Base-by-base conservation (phyloP, 2,888 invertebrate species). In the Lepas anatifera region DNA sequence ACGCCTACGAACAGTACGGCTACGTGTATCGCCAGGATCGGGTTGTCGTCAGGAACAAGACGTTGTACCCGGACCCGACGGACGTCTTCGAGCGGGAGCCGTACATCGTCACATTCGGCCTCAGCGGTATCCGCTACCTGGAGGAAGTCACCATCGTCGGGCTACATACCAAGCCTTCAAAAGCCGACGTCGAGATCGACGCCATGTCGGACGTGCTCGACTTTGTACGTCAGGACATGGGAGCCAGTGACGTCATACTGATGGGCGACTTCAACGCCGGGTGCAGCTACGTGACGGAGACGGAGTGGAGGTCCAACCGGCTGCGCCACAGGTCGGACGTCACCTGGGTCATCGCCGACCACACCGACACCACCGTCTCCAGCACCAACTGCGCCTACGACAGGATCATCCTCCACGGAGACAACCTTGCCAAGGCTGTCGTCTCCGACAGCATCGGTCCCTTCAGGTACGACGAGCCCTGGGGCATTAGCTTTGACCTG, bases 241-340 rank as follows among this genome's bases (percentile, higher is more conserved):
- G 32, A 2, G 58, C 67, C 25, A n/a, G 25, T n/a, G 58, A 72
- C 41, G 67, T 67, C 22, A 68, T 72, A 2, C 69, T 72, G 8
- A 58, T 70, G 18, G 72, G 72, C 22, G 72, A 72, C 52, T 70
- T 70, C 68, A 72, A 72, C 69, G 83, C 82, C 75, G 85, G 78
- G 72, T 73, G 41, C 7, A 77, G 78, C 78, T 83, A 85, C 66
- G 75, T 75, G 43, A 78, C 78, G 74, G 75, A 80, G 75, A 85
- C 80, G 71, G 78, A 81, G 72, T 77, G 78, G 35, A 79, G 71
- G 3, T 76, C 75, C 10, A 74, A 75, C 4, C 70, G 71, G 71
- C 81, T 77, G 75, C 79, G 80, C 70, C 76, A 76, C 72, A 80
- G 80, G 77, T 84, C 82, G 64, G 85, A 85, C 76, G 85, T 85